Evolutionary conservation across 2,113 vertebrate species (phyloP).

Genomic region (Gymnarchus niloticus): DNA sequence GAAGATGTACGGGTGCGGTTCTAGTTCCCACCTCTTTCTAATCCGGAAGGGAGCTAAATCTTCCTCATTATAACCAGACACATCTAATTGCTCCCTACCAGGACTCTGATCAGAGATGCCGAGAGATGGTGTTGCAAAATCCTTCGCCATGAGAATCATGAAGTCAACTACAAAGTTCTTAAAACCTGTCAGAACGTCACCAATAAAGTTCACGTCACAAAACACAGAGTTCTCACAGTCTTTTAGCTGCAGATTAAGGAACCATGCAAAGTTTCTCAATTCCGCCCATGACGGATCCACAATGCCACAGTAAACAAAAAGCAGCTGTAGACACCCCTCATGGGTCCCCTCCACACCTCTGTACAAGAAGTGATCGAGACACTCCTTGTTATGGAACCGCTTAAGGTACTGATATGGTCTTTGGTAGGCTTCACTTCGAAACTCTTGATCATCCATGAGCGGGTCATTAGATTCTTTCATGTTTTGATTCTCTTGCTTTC

Average conservation of each 20-base stretch:
- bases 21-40: slow-evolving; percentile 85
- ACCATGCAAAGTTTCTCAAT: slow-evolving; percentile 80
- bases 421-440: slow-evolving; percentile 77
- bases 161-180: slow-evolving; percentile 89
- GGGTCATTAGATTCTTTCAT: slow-evolving; percentile 49
- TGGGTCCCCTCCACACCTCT: slow-evolving; percentile 66
- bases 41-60: slow-evolving; percentile 83
- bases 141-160: slow-evolving; percentile 94
- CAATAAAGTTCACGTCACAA: slow-evolving; percentile 64
- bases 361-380: slow-evolving; percentile 73
- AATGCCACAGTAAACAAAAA: slow-evolving; percentile 81
- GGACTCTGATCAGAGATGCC: slow-evolving; percentile 83
- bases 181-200: slow-evolving; percentile 80
- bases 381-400: slow-evolving; percentile 55
- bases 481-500: slow-evolving; percentile 30
- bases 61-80: slow-evolving; percentile 62
- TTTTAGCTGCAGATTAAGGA: slow-evolving; percentile 78
- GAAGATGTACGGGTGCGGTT: slow-evolving; percentile 93
- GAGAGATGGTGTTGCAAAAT: slow-evolving; percentile 88
- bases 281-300: slow-evolving; percentile 86
- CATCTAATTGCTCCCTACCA: slow-evolving; percentile 48
- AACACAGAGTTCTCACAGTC: slow-evolving; percentile 86
- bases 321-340: slow-evolving; percentile 73
- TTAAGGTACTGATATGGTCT: slow-evolving; percentile 86
- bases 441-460: slow-evolving; percentile 77